Conservation (phyloP, 1,140 invertebrate species). For the Heliconius hewitsoni region DNA sequence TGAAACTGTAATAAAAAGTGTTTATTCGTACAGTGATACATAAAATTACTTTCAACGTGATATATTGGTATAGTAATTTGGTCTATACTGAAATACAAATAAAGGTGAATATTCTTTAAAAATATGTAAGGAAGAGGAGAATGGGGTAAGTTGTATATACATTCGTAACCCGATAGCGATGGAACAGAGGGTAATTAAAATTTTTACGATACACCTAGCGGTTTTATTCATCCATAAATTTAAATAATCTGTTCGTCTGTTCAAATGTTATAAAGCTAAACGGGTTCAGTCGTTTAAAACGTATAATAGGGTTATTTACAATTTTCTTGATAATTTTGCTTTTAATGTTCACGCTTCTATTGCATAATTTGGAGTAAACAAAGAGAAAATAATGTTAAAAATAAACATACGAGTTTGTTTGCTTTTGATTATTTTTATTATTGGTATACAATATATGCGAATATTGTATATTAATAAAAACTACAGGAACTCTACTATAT, state of each 20-base stretch:
- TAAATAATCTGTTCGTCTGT: slow-evolving; percentile 53
- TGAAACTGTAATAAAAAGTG: slow-evolving; percentile 48
- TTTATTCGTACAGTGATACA: slow-evolving; percentile 35
- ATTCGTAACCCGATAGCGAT: slow-evolving; percentile 48
- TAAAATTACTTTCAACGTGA: neutral
- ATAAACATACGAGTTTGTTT: no score
- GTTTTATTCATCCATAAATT: slow-evolving; percentile 55
- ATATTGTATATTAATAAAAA: no score
- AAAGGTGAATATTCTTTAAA: slow-evolving; percentile 13
- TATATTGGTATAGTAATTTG: neutral
- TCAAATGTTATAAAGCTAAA: slow-evolving; percentile 44
- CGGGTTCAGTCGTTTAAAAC: slow-evolving; percentile 25
- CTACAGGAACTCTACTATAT: no score
- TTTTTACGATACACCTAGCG: slow-evolving; percentile 48
- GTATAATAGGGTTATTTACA: neutral
- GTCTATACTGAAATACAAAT: neutral
- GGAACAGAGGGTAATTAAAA: slow-evolving; percentile 51
- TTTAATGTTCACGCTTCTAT: neutral
- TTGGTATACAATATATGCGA: no score
- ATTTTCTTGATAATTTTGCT: neutral
- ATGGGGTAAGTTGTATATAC: slow-evolving; percentile 24
- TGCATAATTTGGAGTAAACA: no score
- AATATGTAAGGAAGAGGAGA: neutral
- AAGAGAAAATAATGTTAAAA: no score
- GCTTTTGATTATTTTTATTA: no score